These are phyloP conservation scores for Callorhinus ursinus DNA, from an alignment of 2,113 vertebrate species.

Conservation along the genomic window DNA sequence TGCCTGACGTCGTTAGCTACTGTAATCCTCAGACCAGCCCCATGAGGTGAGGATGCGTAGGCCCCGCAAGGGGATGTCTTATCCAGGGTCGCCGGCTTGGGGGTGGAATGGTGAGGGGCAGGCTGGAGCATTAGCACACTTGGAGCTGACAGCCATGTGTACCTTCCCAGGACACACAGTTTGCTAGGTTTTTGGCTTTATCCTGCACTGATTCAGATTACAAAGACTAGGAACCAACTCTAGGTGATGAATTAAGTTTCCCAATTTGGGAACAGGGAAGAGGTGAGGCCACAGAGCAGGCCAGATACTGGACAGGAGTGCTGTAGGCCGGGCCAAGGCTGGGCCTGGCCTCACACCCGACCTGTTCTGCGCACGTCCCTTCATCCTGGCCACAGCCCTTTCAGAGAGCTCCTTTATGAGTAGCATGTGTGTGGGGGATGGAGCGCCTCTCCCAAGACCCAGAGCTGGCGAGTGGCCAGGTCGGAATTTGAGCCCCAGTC, in stretches of 20 bases:
- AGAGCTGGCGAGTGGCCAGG: not conserved
- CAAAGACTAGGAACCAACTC: not conserved
- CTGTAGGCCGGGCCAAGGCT: not conserved
- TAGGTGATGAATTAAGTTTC: not conserved
- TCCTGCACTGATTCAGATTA: not conserved
- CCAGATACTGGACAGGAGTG: not conserved
- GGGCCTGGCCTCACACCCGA: not conserved
- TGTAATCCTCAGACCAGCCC: not conserved
- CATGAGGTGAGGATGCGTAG: rapidly evolving
- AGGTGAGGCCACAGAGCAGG: not conserved
- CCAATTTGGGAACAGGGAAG: not conserved
- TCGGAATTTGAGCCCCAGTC: not conserved
- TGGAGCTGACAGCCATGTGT: not conserved
- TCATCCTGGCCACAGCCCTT: not conserved
- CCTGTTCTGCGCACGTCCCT: not conserved
- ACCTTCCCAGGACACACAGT: not conserved
- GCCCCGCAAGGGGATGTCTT: not conserved
- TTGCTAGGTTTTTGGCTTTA: not conserved
- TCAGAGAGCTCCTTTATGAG: not conserved
- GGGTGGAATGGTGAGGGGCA: not conserved
- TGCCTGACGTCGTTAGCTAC: not conserved
- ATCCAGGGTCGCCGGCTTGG: not conserved
- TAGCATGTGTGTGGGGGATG: rapidly evolving
- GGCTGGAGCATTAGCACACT: not conserved
- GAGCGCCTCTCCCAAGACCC: not conserved